Evolutionary conservation across 64 coral and sea anemone genomes (phyloP), one percentile per base, ranked within the genome.

Genomic region (Platygyra sinensis): DNA sequence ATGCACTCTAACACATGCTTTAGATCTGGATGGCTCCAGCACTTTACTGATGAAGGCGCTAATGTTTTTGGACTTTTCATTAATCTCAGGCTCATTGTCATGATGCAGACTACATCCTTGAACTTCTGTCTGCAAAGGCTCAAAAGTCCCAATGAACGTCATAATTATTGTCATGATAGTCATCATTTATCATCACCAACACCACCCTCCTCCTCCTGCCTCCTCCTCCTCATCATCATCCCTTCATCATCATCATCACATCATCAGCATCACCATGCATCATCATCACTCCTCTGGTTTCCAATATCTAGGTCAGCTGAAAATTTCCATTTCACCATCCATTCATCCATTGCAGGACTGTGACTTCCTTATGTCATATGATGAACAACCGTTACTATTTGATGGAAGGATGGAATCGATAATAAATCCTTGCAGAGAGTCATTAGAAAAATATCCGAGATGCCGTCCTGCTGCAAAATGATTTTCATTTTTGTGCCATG

Each of bases 381-480:
- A 51, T 11, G 32, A 13, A 22, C n/a, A 1, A 75, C 33, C 57
- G 62, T 18, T 46, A 29, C 11, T 30, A 24, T 11, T 22, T n/a
- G 19, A 46, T 52, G 81, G 81, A 5, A 85, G 60, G 72, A 85
- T 50, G 5, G 81, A 85, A 51, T 85, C 81, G 24, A 85, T 85
- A 36, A 85, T 71, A 4, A n/a, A n/a, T n/a, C 52, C 62, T 64
- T 85, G 81, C 22, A 72, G 20, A 25, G 81, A 85, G 0, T 85
- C 81, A 0, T 17, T 22, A 6, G 8, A 46, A n/a, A n/a, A 4
- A 16, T 18, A 9, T 85, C 39, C 10, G 20, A n/a, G n/a, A 25
- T 10, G 22, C 1, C 54, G 29, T 5, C 65, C n/a, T 25, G 2
- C 42, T 46, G 22, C 25, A 69, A 11, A 69, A 69, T n/a, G 22